phyloP scores from a whole-genome alignment of 2,888 invertebrate genomes.

The Zygaena filipendulae region DNA sequence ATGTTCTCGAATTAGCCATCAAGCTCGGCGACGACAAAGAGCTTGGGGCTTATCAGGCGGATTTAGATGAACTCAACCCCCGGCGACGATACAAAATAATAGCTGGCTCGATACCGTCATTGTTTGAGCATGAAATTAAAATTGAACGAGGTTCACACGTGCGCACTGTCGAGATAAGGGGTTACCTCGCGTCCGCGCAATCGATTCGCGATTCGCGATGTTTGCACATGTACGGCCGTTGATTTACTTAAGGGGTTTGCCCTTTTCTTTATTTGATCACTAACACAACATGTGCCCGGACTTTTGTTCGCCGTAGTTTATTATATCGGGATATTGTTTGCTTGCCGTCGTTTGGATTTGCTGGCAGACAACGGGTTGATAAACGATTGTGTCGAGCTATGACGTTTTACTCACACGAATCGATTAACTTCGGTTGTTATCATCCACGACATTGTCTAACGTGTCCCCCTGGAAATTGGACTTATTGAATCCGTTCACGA shows the following conservation, averaged over 20 bases:
- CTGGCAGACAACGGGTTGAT: no score
- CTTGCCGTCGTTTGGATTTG: conserved; percentile 21
- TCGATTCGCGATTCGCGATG: conserved; percentile 48
- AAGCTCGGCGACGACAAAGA: conserved; percentile 52
- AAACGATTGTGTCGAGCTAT: no score
- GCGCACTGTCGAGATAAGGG: conserved; percentile 62
- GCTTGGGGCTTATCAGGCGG: conserved; percentile 55
- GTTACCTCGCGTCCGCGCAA: conserved; percentile 39
- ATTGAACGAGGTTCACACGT: conserved; percentile 68
- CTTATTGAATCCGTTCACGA: conserved; percentile 25
- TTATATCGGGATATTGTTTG: conserved; percentile 25
- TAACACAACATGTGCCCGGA: conserved; percentile 31
- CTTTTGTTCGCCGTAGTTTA: conserved; percentile 28
- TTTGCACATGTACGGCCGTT: conserved; percentile 33
- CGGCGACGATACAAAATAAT: conserved; percentile 62
- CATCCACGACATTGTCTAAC: conserved; percentile 10
- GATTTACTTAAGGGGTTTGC: conserved; percentile 57
- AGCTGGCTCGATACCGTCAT: conserved; percentile 64
- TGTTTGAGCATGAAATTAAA: conserved; percentile 70
- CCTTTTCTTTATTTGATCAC: conserved; percentile 54
- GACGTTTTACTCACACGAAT: not conserved
- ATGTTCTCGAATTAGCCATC: conserved; percentile 53
- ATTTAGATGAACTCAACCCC: conserved; percentile 66
- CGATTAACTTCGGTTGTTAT: not conserved
- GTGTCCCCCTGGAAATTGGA: conserved; percentile 35